phyloP scores from a whole-genome alignment of 1,140 invertebrate species.

The Euura saliciscinereae region DNA sequence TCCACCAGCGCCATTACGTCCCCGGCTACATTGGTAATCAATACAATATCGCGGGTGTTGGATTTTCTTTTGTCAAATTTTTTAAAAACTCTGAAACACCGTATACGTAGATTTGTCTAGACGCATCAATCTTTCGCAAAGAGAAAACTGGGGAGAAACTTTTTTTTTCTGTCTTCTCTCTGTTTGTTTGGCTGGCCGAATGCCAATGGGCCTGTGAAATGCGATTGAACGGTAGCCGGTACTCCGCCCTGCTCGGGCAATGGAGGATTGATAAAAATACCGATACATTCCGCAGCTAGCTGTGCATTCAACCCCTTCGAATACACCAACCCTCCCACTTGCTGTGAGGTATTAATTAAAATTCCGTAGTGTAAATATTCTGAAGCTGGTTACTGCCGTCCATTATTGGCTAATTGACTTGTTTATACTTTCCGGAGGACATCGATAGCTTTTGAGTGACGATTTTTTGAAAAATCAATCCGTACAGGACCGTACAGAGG shows the following conservation, averaged over 20 bases:
- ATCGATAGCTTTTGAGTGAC: neutral
- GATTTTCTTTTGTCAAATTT: too few species aligned
- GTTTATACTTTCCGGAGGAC: neutral
- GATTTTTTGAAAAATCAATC: too few species aligned
- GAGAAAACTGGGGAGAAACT: too few species aligned
- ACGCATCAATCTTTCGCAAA: neutral
- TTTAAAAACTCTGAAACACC: too few species aligned
- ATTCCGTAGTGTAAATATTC: neutral
- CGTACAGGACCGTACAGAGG: too few species aligned
- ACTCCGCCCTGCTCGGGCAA: neutral
- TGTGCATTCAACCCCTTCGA: neutral
- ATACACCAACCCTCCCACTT: neutral
- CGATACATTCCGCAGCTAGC: neutral
- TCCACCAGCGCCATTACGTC: neutral
- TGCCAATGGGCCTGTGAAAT: neutral
- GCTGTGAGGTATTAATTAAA: neutral
- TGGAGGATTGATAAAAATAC: slow-evolving; percentile 3
- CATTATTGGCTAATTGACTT: neutral
- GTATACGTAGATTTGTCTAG: neutral
- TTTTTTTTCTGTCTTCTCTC: neutral
- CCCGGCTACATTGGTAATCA: neutral
- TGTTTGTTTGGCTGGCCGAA: slow-evolving; percentile 6
- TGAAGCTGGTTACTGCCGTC: neutral
- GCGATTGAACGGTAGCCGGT: neutral
- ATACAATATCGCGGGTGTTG: neutral